phyloP scores from a whole-genome alignment of 2,888 invertebrate genomes.

The Dicycla oo region DNA sequence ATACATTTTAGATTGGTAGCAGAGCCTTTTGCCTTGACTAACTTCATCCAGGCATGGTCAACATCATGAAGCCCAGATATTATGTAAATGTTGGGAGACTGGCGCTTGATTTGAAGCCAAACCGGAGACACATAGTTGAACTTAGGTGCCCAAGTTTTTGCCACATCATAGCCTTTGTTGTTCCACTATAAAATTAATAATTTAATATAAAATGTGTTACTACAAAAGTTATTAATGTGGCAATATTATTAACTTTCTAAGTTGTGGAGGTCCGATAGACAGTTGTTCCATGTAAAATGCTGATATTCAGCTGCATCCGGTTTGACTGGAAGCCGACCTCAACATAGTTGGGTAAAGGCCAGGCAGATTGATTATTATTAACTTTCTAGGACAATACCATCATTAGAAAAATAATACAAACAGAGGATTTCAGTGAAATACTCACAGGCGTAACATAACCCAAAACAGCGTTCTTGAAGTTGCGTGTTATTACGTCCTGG shows the following conservation, averaged over 20 bases:
- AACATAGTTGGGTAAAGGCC: too few relatives aligned
- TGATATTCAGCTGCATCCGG: too few relatives aligned
- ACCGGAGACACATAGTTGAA: slow-evolving; percentile 98
- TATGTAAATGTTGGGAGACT: slow-evolving; percentile 91
- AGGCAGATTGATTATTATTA: too few relatives aligned
- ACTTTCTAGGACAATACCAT: background rate
- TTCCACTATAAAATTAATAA: slow-evolving; percentile 94
- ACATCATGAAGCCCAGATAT: slow-evolving; percentile 95
- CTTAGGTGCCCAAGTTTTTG: slow-evolving; percentile 96
- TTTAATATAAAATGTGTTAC: background rate
- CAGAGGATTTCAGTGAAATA: slow-evolving; percentile 35
- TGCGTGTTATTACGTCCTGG: slow-evolving; percentile 91
- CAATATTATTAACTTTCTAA: too few relatives aligned
- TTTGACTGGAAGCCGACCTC: too few relatives aligned
- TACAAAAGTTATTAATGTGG: background rate
- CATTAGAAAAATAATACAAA: background rate
- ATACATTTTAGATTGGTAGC: slow-evolving; percentile 91
- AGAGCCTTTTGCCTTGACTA: slow-evolving; percentile 91
- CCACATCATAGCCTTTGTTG: slow-evolving; percentile 97
- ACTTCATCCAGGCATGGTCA: slow-evolving; percentile 95
- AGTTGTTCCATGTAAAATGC: too few relatives aligned
- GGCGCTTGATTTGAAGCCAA: slow-evolving; percentile 96
- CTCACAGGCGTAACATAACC: slow-evolving; percentile 97
- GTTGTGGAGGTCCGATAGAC: too few relatives aligned
- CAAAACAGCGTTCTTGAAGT: slow-evolving; percentile 94